Base-by-base conservation (phyloP, 1,140 invertebrate genomes). In the Centruroides vittatus region DNA sequence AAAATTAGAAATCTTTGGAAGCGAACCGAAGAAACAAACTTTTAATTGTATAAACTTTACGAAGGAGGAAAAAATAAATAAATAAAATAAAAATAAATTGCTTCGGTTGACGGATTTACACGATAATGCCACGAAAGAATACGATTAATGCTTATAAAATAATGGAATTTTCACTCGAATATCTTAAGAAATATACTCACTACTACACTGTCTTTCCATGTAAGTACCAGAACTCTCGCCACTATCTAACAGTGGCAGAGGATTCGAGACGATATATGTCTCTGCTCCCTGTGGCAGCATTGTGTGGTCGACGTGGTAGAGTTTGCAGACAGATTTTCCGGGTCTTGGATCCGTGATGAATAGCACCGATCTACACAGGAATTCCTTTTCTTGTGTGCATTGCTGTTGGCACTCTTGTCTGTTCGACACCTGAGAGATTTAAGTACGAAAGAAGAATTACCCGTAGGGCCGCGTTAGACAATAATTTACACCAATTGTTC, bases 281-380 rank as follows among this genome's bases (percentile, higher is more conserved):
- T 86, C 88, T 0, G 89, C 88, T 48, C 91, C 91, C 69, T 94
- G 89, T 4, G 89, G 90, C 35, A 94, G 76, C 0, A 88, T 91
- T 75, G 86, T 86, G 70, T 95, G 91, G 70, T 95, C 92, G 66
- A 95, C 75, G 70, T 95, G 92, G 75, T 90, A 94, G 3, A 95
- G 78, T 58, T 90, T 83, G 73, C 92, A 95, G 73, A 93, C 93
- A 41, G 73, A 68, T 23, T 72, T 70, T 9, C 73, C 72, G 3
- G 64, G 60, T 47, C 67, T 61, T 10, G 61, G 66, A 13, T 60
- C 66, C 3, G 67, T 61, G 7, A 67, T 57, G 74, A 87, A 94
- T 47, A 94, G 75, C 77, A 86, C 92, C 0, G 91, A 94, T 53
- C 91, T 81, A 73, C 91, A 95, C 1, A 94, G 79, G 75, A 95